A percentile compares a stretch with the other conserved stretches of the same genome.
phyloP scores from a whole-genome alignment of 1,140 invertebrate genomes.

The Brachionus asplanchnoidis region DNA sequence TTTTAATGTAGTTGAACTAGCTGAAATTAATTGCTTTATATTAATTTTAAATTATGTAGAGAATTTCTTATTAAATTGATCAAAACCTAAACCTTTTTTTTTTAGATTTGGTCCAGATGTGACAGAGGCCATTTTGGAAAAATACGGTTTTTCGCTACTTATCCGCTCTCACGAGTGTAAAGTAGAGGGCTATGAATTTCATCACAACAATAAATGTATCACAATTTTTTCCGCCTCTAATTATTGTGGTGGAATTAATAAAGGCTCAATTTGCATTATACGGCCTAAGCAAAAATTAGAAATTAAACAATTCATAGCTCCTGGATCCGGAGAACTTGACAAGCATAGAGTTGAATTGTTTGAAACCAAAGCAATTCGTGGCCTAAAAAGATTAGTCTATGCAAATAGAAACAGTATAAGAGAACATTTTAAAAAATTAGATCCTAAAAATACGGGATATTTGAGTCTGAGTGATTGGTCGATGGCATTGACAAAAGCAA shows the following conservation, averaged over 20 bases:
- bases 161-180: conserved; percentile 88
- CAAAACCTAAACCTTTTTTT: conserved; percentile 61
- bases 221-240: conserved; percentile 90
- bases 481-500: conserved; percentile 68
- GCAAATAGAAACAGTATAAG: conserved; percentile 66
- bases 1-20: neutral
- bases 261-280: conserved; percentile 79
- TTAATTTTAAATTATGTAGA: neutral
- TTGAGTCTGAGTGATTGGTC: conserved; percentile 72
- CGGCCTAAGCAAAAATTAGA: conserved; percentile 54
- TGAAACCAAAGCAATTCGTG: conserved; percentile 73
- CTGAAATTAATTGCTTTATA: neutral
- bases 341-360: conserved; percentile 65
- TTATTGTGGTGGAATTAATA: conserved; percentile 88
- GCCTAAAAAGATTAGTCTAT: conserved; percentile 69
- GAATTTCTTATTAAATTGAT: neutral
- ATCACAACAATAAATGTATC: conserved; percentile 74
- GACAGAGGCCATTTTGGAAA: conserved; percentile 69
- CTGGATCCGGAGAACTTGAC: conserved; percentile 51
- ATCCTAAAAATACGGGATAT: conserved; percentile 68
- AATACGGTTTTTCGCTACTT: conserved; percentile 69
- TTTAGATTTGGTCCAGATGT: conserved; percentile 74
- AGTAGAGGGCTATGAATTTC: conserved; percentile 77
- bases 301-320: conserved; percentile 67
- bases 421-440: conserved; percentile 67